These are phyloP conservation scores for Hydrolagus affinis DNA, from an alignment of 2,113 vertebrate genomes.

Conservation along the genomic window DNA sequence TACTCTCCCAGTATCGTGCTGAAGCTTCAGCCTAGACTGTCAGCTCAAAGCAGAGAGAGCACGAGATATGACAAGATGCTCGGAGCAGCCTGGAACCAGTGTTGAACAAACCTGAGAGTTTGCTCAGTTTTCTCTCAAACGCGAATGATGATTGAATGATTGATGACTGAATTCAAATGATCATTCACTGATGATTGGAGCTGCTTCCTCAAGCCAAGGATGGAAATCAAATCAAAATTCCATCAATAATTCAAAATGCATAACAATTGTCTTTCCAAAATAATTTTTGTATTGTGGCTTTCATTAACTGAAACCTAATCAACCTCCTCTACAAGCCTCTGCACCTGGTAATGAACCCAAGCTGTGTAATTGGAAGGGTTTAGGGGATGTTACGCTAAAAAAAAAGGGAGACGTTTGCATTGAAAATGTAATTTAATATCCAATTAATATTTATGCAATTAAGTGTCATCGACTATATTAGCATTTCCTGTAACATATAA, in stretches of 20 bases:
- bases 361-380: background rate
- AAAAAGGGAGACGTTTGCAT: background rate
- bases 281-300: background rate
- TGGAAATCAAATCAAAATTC: background rate
- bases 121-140: background rate
- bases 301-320: constrained; percentile 8
- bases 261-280: background rate
- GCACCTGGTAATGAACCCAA: background rate
- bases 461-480: constrained; percentile 14
- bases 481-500: constrained; percentile 27
- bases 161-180: too few relatives aligned
- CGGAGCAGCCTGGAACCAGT: too few relatives aligned
- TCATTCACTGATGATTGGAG: background rate
- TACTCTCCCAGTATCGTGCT: too few relatives aligned
- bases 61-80: too few relatives aligned
- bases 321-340: background rate
- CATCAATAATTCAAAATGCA: background rate
- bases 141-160: too few relatives aligned
- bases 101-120: background rate
- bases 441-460: constrained; percentile 31
- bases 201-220: background rate
- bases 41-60: too few relatives aligned
- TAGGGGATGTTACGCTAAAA: background rate
- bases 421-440: constrained; percentile 13
- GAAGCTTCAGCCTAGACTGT: too few relatives aligned